phyloP scores from a whole-genome alignment of 1,140 invertebrate species.

The Oppia nitens region DNA sequence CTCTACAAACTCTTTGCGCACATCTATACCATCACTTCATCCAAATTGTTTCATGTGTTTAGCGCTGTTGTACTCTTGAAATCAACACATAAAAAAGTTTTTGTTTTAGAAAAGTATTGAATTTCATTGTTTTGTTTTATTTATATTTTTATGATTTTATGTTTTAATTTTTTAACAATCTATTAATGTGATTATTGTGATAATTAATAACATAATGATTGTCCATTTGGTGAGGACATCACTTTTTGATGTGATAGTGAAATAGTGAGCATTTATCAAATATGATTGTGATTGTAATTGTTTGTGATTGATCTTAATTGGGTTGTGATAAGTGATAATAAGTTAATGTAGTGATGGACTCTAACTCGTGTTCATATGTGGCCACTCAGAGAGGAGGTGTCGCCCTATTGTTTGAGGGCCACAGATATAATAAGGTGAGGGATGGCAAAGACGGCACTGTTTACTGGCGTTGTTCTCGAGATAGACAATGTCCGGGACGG shows the following conservation, averaged over 20 bases:
- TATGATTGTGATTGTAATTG: neutral
- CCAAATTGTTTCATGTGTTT: too few species aligned
- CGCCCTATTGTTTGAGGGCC: conserved; percentile 25
- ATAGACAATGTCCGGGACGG: conserved; percentile 25
- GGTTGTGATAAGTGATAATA: too few species aligned
- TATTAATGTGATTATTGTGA: too few species aligned
- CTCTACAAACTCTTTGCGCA: too few species aligned
- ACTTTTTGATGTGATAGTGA: neutral
- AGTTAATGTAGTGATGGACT: neutral
- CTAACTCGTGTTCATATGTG: conserved; percentile 22
- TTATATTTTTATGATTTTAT: too few species aligned
- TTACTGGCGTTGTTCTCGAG: conserved; percentile 24
- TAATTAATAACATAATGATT: too few species aligned
- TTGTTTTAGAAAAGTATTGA: too few species aligned
- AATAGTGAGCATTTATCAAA: neutral
- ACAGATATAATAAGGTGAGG: conserved; percentile 25
- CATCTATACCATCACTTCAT: too few species aligned
- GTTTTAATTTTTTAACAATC: neutral
- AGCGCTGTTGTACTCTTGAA: too few species aligned
- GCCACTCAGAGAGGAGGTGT: conserved; percentile 25
- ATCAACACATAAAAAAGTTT: too few species aligned
- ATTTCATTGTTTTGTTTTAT: too few species aligned
- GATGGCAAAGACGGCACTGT: conserved; percentile 26
- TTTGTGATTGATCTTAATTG: too few species aligned
- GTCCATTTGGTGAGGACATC: neutral